A percentile compares a stretch with the other conserved stretches of the same genome.
Conservation (phyloP, 2,888 invertebrate genomes). For the Lithosia quadra region DNA sequence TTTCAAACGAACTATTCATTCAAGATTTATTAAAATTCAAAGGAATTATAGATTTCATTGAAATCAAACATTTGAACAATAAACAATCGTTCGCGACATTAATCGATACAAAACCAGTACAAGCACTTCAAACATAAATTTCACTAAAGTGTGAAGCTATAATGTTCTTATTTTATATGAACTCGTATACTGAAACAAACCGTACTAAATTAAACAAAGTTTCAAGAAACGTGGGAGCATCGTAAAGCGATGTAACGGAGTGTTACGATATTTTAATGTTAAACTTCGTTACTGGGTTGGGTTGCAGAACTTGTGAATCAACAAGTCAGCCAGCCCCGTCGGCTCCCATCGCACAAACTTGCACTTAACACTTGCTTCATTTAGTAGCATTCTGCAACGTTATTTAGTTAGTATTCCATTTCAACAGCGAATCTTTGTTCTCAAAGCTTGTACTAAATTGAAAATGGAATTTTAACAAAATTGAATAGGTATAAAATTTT, state of each 20-base stretch:
- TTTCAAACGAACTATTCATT: not conserved
- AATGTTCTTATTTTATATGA: conserved; percentile 31
- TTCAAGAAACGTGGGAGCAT: conserved; percentile 42
- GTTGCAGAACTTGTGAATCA: conserved; percentile 56
- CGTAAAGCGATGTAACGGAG: conserved; percentile 42
- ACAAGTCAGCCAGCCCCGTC: conserved; percentile 52
- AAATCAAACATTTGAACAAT: conserved; percentile 13
- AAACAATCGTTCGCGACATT: conserved; percentile 14
- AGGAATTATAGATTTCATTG: conserved; percentile 14
- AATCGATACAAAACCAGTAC: conserved; percentile 16
- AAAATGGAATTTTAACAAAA: conserved; percentile 22
- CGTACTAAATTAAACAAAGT: conserved; percentile 51
- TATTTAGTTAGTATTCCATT: conserved; percentile 36
- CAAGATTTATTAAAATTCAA: conserved; percentile 6
- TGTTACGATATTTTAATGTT: conserved; percentile 52
- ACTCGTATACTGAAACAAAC: conserved; percentile 34
- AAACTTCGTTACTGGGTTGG: conserved; percentile 43
- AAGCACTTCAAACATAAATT: conserved; percentile 26
- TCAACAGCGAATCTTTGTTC: conserved; percentile 28
- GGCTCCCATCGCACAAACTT: conserved; percentile 29
- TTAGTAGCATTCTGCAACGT: conserved; percentile 21
- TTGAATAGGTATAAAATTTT: conserved; percentile 17
- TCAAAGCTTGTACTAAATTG: conserved; percentile 12
- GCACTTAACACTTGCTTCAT: conserved; percentile 36
- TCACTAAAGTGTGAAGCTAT: conserved; percentile 18